Base-by-base conservation (phyloP, 2,113 vertebrate genomes). In the Meriones unguiculatus region DNA sequence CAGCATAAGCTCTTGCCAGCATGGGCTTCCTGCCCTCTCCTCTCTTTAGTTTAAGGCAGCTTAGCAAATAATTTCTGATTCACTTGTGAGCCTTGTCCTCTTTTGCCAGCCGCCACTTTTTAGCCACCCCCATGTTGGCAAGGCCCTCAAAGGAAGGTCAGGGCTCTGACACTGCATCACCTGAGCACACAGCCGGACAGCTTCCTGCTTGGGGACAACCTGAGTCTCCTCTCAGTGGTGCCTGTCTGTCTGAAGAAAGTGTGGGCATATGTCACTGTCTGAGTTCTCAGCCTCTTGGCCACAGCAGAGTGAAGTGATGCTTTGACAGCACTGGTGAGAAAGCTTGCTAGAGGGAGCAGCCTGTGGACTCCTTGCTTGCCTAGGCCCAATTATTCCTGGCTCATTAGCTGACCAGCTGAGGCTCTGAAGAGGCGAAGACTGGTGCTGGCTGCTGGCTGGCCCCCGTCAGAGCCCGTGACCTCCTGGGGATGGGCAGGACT, bases 11-110 rank as follows among this genome's bases (percentile, higher is more conserved):
- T 11, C 50, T 50, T 18, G 7, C 24, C 52, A 67, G 14, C 50
- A 22, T 46, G 59, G 65, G 59, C 69, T 57, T 72, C 46, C 54
- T 92, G 62, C 50, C 78, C 11, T 38, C 69, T 6, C 28, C 38
- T 78, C 32, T 78, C 41, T 67, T 75, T 70, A 28, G 18, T 59
- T 94, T 54, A 20, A 52, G 22, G 13, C 46, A 59, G 84, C 62
- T 92, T 84, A 84, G 62, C 65, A 94, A 94, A 90, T 90, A 59
- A 35, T 90, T 69, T 88, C 92, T 41, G 93, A 81, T 38, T 94
- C 92, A 97, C 15, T 38, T 17, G 30, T 28, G 65, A 62, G 32
- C 38, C 13, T 62, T n/a, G 52, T 15, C 86, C 38, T 30, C 65
- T 95, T 77, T 67, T 64, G 86, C 88, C 91, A 57, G 50, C 54